A percentile compares a stretch with the other conserved stretches of the same genome.
Conservation (phyloP, 2,113 vertebrate species). For the Puffinus mauretanicus region DNA sequence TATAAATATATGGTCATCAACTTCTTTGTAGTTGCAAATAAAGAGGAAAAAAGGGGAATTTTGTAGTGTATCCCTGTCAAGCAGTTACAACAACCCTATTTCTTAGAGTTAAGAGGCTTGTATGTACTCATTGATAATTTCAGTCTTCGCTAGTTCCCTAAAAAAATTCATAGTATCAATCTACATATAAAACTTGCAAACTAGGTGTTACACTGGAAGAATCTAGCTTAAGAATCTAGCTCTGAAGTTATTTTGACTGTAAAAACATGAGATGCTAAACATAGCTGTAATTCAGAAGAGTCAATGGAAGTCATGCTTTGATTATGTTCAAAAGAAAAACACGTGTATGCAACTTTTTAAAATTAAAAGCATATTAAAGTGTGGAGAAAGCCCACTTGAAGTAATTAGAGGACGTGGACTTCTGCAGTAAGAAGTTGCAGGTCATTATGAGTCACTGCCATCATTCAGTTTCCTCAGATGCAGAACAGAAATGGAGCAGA, state of each 20-base stretch:
- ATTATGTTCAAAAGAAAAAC: conserved; percentile 58
- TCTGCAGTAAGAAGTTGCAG: conserved; percentile 7
- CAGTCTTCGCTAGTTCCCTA: neutral
- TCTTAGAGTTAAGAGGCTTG: neutral
- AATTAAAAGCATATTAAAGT: conserved; percentile 42
- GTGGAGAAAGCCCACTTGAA: conserved; percentile 34
- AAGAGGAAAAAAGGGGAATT: neutral
- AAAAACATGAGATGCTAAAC: neutral
- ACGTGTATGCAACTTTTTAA: neutral
- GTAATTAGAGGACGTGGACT: conserved; percentile 1
- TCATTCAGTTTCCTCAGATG: conserved; percentile 14
- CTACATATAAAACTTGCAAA: neutral
- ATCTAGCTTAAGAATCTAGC: neutral
- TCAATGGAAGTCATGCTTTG: neutral
- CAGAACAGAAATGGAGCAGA: conserved; percentile 29
- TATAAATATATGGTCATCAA: neutral
- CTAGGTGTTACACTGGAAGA: neutral
- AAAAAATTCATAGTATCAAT: neutral
- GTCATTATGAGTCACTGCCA: neutral
- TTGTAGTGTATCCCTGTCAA: neutral
- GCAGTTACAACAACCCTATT: neutral
- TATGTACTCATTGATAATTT: neutral
- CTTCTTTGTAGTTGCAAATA: neutral
- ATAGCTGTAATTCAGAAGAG: neutral
- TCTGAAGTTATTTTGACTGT: neutral